Conservation (phyloP, 2,888 invertebrate species). For the Ornithoptera alexandrae region DNA sequence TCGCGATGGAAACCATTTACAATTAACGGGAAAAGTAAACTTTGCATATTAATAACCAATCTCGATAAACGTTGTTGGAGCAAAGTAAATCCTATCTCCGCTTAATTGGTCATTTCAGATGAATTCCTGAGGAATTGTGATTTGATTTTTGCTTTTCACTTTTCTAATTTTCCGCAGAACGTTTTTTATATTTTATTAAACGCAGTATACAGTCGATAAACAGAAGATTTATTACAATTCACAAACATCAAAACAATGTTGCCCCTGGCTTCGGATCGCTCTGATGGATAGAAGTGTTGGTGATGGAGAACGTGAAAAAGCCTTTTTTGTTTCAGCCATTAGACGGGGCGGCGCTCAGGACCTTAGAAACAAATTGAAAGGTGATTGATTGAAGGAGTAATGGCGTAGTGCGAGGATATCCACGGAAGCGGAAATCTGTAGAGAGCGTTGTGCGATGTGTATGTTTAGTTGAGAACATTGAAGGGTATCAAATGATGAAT, state of each 20-base stretch:
- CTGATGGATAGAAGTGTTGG: not conserved
- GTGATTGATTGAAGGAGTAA: conserved; percentile 1
- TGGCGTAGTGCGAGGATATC: not conserved
- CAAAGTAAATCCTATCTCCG: no score
- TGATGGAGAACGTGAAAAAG: not conserved
- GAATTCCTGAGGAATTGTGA: not conserved
- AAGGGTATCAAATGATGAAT: no score
- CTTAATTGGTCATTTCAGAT: no score
- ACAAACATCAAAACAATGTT: not conserved
- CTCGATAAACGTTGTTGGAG: not conserved
- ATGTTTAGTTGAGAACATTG: not conserved
- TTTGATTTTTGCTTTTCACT: not conserved
- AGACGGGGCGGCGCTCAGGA: not conserved
- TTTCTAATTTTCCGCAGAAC: not conserved
- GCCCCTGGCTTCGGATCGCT: not conserved
- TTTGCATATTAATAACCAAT: conserved; percentile 23
- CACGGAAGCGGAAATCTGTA: not conserved
- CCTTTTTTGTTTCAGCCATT: no score
- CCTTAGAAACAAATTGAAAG: not conserved
- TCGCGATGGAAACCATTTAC: conserved; percentile 12
- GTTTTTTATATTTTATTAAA: not conserved
- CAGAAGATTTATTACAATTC: not conserved
- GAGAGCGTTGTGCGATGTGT: not conserved
- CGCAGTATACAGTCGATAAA: not conserved
- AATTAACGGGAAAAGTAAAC: conserved; percentile 5